Base-by-base conservation (phyloP, 2,113 vertebrate species). In the Xyliphius kryptos region DNA sequence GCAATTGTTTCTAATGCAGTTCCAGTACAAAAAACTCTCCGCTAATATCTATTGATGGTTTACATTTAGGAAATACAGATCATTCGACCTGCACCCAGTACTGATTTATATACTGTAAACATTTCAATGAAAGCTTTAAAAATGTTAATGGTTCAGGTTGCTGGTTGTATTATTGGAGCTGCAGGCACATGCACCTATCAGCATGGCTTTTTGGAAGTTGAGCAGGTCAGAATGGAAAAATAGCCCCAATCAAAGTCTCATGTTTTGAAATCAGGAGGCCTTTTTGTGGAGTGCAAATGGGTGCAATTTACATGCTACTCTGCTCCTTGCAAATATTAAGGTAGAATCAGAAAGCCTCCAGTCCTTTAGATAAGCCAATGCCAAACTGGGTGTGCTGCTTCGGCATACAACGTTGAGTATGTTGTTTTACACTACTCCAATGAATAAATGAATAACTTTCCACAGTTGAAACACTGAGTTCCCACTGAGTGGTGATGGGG, bases 381-480 rank as follows among this genome's bases (percentile, higher is more conserved):
- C 50, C 55, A 49, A 53, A 66, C 62, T 36, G 19, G 50, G 48
- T 53, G 15, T 22, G 47, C 56, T 66, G 40, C 51, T 50, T 8
- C 36, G 9, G 50, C 40, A 26, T 32, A 67, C 72, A 61, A 54
- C 50, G 61, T 15, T 22, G 50, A 52, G 26, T 47, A 19, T 50
- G 62, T 69, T 67, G 60, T 70, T 72, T 63, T 66, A 64, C 53
- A 70, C 65, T 59, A 61, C 51, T 53, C 59, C 67, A 61, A 76
- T 72, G 67, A 76, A 76, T 72, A 76, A 63, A 76, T 76, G 63
- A 69, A 70, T 69, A 73, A 61, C 21, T 49, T 68, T 63, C 56
- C 21, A 37, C 46, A 54, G 50, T 49, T 6, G 36, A 43, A 19
- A 16, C 12, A 44, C 36, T 55, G 55, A 58, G 44, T 68, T 65